A percentile compares a stretch with the other conserved stretches of the same genome.
phyloP scores from a whole-genome alignment of 1,140 invertebrate genomes.

The Aphelenchoides besseyi region DNA sequence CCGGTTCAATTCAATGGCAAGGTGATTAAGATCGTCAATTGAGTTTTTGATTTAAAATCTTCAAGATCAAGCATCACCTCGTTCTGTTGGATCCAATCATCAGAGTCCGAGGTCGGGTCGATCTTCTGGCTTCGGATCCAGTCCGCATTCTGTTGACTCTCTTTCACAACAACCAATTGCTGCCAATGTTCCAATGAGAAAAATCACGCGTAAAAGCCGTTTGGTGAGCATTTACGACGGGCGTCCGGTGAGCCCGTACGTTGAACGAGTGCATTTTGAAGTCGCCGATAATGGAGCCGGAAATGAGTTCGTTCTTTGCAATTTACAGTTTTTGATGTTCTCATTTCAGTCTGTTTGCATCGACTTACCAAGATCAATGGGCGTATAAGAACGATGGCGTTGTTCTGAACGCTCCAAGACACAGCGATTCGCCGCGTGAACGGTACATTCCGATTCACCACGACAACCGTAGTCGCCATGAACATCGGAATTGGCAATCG shows the following conservation, averaged over 20 bases:
- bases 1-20: conserved; percentile 28
- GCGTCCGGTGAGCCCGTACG: conserved; percentile 54
- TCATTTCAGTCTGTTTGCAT: neutral
- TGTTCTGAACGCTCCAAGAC: neutral
- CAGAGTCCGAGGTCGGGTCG: conserved; percentile 15
- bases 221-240: conserved; percentile 62
- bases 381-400: conserved; percentile 2
- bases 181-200: conserved; percentile 38
- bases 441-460: neutral
- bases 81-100: neutral
- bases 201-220: conserved; percentile 44
- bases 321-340: neutral
- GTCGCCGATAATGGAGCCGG: neutral
- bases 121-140: conserved; percentile 27
- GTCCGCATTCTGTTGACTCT: neutral
- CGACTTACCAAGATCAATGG: neutral
- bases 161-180: neutral
- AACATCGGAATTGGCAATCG: neutral
- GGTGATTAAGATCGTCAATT: conserved; percentile 21
- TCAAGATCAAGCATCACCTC: conserved; percentile 16
- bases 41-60: neutral
- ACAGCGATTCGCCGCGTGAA: neutral
- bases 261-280: conserved; percentile 53
- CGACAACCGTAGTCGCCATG: neutral
- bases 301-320: neutral